Base-by-base conservation (phyloP, 2,797 vertebrate species). In the Eleutherodactylus coqui region DNA sequence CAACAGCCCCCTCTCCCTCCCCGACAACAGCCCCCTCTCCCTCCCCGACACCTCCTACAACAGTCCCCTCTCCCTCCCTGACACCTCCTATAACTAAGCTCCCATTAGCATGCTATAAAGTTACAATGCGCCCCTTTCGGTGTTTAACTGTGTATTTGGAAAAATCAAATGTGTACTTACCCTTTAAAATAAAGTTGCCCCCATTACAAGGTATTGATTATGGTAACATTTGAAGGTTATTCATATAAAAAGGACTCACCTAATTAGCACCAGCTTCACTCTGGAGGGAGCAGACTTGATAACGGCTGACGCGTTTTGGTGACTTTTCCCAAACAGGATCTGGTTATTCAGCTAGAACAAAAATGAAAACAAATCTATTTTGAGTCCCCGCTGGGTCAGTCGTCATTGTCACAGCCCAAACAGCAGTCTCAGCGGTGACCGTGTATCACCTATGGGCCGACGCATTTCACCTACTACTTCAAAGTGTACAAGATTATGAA, bases 281-380 rank as follows among this genome's bases (percentile, higher is more conserved):
- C 96, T 97, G 85, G 95, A 90, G 9, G 96, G 90, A 4, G 97
- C 93, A 2, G 94, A 96, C 93, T 98, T 99, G 88, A 99, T 98
- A 92, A 98, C 95, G 90, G 98, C 97, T 2, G 98, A 99, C 53
- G 98, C 98, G 34, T 97, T 98, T 92, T 97, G 98, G 89, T 99
- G 98, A 89, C 98, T 99, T 92, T 97, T 96, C 88, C 98, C 98
- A 88, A 97, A 98, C 62, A 99, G 85, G 62, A 98, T 92, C 92
- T 98, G 97, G 91, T 95, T 97, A 91, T 99, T 99, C 90, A 99
- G 97, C 98, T 96, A 90, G 90, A 88, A 41, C 60, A 88, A 89
- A 89, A 89, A 60, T 43, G 34, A 47, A 67, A 41, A 2, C 4
- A 53, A 38, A 36, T 2, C 4, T 4, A 36, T 36, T 21, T 7